Percentiles rank a stretch among this genome's conserved stretches.
Evolutionary conservation across 2,888 invertebrate species (phyloP).

Genomic region (Bembecia ichneumoniformis): DNA sequence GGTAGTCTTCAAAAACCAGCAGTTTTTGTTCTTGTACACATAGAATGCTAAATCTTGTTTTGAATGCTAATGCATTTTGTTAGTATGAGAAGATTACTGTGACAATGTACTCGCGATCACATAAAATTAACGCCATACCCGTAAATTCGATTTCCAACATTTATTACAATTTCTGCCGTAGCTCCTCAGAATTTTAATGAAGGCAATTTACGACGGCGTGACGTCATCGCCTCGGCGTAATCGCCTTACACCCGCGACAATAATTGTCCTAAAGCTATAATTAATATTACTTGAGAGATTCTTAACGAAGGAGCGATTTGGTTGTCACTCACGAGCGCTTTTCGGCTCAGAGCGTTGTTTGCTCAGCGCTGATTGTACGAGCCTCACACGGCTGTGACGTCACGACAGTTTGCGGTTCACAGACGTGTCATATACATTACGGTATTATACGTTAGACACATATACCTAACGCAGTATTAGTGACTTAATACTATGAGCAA

Average conservation of each 20-base stretch:
- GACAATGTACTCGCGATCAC: not conserved
- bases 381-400: not conserved
- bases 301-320: constrained; percentile 13
- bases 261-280: constrained; percentile 25
- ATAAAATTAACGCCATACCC: not conserved
- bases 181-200: constrained; percentile 41
- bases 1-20: no score
- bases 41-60: no score
- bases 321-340: constrained; percentile 10
- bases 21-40: no score
- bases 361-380: not conserved
- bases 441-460: no score
- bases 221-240: constrained; percentile 33
- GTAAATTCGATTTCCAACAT: not conserved
- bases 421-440: not conserved
- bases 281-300: constrained; percentile 19
- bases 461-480: no score
- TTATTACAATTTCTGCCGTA: constrained; percentile 23
- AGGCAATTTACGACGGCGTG: constrained; percentile 41
- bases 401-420: not conserved
- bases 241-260: constrained; percentile 21
- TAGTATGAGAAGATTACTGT: not conserved
- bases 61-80: no score
- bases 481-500: no score
- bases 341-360: constrained; percentile 1